These are phyloP conservation scores for Phyllotreta cruciferae DNA, from an alignment of 2,888 invertebrate genomes.

Conservation along the genomic window DNA sequence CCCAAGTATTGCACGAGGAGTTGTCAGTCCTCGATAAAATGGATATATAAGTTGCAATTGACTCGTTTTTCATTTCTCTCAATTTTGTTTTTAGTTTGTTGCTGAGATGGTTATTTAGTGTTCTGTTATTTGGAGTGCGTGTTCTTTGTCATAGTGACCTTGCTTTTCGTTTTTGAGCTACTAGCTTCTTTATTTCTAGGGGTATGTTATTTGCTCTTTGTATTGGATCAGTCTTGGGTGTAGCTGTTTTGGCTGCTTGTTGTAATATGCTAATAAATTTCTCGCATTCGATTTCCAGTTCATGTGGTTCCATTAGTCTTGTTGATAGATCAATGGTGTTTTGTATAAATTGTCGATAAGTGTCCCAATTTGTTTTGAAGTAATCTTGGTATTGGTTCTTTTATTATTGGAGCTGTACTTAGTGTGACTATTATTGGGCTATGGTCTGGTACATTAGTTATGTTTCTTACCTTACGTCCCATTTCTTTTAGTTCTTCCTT, in stretches of 20 bases:
- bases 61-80: not conserved
- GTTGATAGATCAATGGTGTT: not conserved
- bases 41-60: not conserved
- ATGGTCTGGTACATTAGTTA: conserved; percentile 7
- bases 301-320: not conserved
- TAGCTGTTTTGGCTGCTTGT: not conserved
- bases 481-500: not conserved
- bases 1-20: too few relatives aligned
- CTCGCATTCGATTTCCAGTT: not conserved
- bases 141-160: not conserved
- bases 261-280: not conserved
- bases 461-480: not conserved
- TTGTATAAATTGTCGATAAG: not conserved
- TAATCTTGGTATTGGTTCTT: not conserved
- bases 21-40: not conserved
- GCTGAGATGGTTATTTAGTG: not conserved
- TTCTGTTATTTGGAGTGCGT: not conserved
- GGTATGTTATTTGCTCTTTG: not conserved
- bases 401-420: not conserved
- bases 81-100: not conserved
- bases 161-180: not conserved
- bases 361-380: not conserved
- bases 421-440: not conserved
- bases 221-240: not conserved
- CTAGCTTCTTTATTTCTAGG: not conserved